A percentile compares a stretch with the other conserved stretches of the same genome.
These are phyloP conservation scores for Elephas maximus DNA, from an alignment of 2,113 vertebrate genomes.

Conservation along the genomic window DNA sequence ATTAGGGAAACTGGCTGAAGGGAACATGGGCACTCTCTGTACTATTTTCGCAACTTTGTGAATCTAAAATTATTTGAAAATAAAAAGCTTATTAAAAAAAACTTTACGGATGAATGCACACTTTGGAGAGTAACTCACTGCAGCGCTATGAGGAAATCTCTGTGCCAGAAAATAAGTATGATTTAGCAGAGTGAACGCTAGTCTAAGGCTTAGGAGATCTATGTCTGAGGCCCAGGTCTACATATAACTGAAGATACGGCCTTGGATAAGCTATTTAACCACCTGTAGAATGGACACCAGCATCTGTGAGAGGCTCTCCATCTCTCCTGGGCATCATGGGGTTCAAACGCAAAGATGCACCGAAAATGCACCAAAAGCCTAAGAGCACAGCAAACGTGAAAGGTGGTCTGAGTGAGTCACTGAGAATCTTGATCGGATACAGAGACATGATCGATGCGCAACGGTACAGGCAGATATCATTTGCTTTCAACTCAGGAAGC, in stretches of 20 bases:
- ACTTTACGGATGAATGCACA: neutral
- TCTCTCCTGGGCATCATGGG: neutral
- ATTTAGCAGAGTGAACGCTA: neutral
- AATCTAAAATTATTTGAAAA: constrained; percentile 29
- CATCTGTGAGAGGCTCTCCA: neutral
- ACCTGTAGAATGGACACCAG: neutral
- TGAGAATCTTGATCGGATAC: neutral
- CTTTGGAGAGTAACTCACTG: neutral
- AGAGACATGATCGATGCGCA: neutral
- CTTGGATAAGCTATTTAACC: neutral
- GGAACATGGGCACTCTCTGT: neutral
- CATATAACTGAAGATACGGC: neutral
- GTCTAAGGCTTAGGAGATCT: neutral
- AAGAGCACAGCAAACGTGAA: neutral
- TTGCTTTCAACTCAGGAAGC: neutral
- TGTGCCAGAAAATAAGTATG: neutral
- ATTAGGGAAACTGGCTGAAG: neutral
- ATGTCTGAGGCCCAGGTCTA: neutral
- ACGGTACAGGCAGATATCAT: neutral
- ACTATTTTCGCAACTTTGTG: neutral
- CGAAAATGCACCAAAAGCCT: neutral
- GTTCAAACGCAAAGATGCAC: neutral
- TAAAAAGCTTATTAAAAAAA: neutral
- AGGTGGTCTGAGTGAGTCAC: neutral
- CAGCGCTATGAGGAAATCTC: neutral